Evolutionary conservation across 2,888 invertebrate species (phyloP), one percentile per base, ranked within the genome.

Genomic region (Acronicta alni): DNA sequence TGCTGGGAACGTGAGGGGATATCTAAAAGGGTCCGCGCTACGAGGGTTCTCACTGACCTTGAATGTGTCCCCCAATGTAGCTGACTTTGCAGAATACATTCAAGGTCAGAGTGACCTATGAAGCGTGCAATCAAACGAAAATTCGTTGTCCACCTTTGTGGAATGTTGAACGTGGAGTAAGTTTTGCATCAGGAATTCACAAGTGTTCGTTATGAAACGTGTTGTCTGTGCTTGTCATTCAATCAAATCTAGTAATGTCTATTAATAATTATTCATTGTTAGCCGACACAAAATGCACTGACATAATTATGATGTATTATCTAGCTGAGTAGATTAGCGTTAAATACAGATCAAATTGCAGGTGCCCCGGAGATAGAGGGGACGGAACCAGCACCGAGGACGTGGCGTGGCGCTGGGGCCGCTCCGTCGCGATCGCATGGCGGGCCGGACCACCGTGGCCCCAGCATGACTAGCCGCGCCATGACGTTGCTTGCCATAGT

Each of bases 391-490:
- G 95, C 95, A 5, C 88, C 95, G 15, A 93, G 95, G 67, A 94
- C 94, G 15, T 96, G 95, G 95, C 90, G 95, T 8, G 95, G 94
- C 12, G 93, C 94, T 10, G 93, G 88, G 12, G 92, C 89, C 0
- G 89, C 83, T 20, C 89, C 88, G 32, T 87, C 86, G 1, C 79
- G 82, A 1, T 61, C 74, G 2, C 82, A 77, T 20, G 70, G 64
- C 3, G 82, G 73, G 14, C 38, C 17, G n/a, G 82, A 80, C 14
- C 65, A 70, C 58, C 63, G 81, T 60, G 45, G 89, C 77, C 69
- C 90, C 68, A 73, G 72, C 23, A 63, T 86, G 32, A 61, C 76
- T 35, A 79, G 67, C 57, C 82, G 88, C 4, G 85, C 85, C 2
- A 56, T 88, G 46, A 82, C 88, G 0, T 75, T 91, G 0, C 69